A percentile compares a stretch with the other conserved stretches of the same genome.
phyloP scores from a whole-genome alignment of 2,888 invertebrate genomes.

The Steinernema hermaphroditum region DNA sequence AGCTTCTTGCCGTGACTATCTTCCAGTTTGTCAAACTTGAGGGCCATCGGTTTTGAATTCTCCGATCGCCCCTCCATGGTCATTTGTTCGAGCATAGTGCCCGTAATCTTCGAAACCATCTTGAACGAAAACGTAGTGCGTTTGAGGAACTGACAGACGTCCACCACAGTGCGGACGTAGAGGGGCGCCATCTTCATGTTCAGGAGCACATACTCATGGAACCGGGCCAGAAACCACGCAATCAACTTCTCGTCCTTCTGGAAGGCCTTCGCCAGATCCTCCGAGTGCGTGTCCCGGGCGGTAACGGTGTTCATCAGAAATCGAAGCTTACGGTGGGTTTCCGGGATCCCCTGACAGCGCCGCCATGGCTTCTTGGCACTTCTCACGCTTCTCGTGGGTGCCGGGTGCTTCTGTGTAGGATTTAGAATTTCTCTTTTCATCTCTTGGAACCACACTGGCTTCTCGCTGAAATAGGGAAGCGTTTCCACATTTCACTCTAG shows the following conservation, averaged over 20 bases:
- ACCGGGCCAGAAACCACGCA: not conserved
- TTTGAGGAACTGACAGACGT: not conserved
- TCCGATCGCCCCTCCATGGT: not conserved
- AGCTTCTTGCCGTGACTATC: not conserved
- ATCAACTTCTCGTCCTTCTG: not conserved
- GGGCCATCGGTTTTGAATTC: not conserved
- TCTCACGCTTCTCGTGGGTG: too few species aligned
- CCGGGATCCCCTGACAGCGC: not conserved
- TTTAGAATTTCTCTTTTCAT: not conserved
- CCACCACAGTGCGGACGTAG: not conserved
- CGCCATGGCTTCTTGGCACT: not conserved
- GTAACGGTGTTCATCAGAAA: not conserved
- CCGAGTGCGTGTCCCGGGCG: not conserved
- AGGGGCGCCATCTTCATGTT: not conserved
- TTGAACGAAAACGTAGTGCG: not conserved
- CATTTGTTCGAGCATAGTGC: not conserved
- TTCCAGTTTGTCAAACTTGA: not conserved
- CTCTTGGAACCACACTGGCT: not conserved
- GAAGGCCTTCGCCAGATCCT: not conserved
- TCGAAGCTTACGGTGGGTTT: not conserved
- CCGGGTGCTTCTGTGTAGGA: not conserved
- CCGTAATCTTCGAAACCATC: not conserved
- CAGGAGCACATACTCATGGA: not conserved
- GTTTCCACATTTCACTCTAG: not conserved
- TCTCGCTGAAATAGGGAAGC: not conserved